Percentiles rank a stretch among this genome's conserved stretches.
Evolutionary conservation across 2,113 vertebrate species (phyloP).

Genomic region (Tylochromis polylepis): DNA sequence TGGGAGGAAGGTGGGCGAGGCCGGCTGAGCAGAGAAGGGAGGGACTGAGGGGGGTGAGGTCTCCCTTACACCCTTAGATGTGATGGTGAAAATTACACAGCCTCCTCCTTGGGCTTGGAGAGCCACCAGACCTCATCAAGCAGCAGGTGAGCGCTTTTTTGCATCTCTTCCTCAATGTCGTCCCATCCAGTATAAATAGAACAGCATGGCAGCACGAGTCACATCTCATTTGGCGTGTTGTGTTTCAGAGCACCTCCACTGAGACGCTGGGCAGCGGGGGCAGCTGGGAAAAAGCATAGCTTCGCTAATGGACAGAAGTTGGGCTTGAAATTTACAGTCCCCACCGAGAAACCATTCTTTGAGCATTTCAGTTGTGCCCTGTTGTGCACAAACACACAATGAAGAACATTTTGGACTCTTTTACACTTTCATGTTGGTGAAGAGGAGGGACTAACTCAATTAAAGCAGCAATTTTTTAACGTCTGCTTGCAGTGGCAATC

Average conservation of each 20-base stretch:
- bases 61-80: slow-evolving; percentile 47
- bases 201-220: slow-evolving; percentile 53
- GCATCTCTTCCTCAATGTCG: slow-evolving; percentile 48
- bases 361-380: not conserved
- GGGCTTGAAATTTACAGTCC: slow-evolving; percentile 5
- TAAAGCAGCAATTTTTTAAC: not conserved
- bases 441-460: not conserved
- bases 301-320: slow-evolving; percentile 46
- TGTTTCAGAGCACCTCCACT: slow-evolving; percentile 52
- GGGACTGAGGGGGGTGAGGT: not conserved
- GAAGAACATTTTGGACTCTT: not conserved
- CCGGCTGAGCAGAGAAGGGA: not conserved
- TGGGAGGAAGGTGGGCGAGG: slow-evolving; percentile 25
- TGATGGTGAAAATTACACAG: slow-evolving; percentile 65
- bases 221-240: slow-evolving; percentile 69
- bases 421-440: not conserved
- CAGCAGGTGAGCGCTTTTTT: slow-evolving; percentile 57
- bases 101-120: slow-evolving; percentile 41
- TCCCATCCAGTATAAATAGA: slow-evolving; percentile 67
- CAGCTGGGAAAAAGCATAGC: slow-evolving; percentile 14
- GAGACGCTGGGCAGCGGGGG: slow-evolving; percentile 34
- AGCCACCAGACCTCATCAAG: slow-evolving; percentile 68
- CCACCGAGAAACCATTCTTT: not conserved
- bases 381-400: slow-evolving; percentile 4
- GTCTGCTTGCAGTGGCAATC: not conserved